Conservation (phyloP, 1,140 invertebrate species). For the Lasioglossum albipes region DNA sequence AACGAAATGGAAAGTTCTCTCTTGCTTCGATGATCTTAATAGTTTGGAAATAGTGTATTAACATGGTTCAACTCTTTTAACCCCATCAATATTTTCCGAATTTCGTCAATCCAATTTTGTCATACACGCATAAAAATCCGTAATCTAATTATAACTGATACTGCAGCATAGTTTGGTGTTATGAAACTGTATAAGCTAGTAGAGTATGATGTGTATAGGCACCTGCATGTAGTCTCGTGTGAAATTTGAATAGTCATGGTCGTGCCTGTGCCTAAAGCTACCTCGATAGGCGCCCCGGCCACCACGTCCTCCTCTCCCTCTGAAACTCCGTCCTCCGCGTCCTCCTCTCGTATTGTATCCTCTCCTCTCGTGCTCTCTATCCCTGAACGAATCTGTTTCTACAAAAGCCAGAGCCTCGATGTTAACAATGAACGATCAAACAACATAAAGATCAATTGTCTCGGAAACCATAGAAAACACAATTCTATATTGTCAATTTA, state of each 20-base stretch:
- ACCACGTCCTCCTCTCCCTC: conserved; percentile 71
- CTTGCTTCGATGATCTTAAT: no score
- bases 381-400: conserved; percentile 69
- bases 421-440: not conserved
- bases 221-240: conserved; percentile 80
- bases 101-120: no score
- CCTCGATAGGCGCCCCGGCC: conserved; percentile 61
- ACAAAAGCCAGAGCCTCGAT: conserved; percentile 14
- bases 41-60: no score
- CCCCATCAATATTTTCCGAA: not conserved
- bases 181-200: no score
- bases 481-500: no score
- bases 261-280: conserved; percentile 73
- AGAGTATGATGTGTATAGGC: conserved; percentile 21
- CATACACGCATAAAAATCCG: no score
- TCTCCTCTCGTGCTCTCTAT: conserved; percentile 73
- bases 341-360: conserved; percentile 68
- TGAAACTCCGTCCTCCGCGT: conserved; percentile 70
- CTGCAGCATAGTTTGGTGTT: no score
- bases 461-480: no score
- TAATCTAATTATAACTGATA: no score
- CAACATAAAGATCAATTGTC: no score
- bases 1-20: no score
- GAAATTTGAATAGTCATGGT: conserved; percentile 79
- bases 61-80: not conserved